Percentiles rank a stretch among this genome's conserved stretches.
Evolutionary conservation across 1,140 invertebrate genomes (phyloP).

Genomic region (Neoseiulus cucumeris): DNA sequence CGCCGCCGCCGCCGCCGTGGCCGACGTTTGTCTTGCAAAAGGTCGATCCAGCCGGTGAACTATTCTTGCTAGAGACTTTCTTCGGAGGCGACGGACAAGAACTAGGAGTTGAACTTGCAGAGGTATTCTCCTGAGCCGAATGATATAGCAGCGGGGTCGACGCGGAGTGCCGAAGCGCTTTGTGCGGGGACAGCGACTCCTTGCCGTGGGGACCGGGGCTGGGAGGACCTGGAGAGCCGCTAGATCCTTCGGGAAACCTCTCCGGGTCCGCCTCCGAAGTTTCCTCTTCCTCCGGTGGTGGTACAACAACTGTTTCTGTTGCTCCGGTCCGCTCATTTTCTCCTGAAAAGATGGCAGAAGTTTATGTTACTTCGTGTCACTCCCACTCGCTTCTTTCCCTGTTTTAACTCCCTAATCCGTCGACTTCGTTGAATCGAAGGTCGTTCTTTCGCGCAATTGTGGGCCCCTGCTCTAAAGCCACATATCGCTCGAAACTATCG

Average conservation of each 20-base stretch:
- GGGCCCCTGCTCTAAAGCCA: too few species aligned
- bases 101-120: neutral
- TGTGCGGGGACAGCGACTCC: neutral
- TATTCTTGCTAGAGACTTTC: too few species aligned
- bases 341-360: neutral
- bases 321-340: conserved; percentile 11
- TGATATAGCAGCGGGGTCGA: conserved; percentile 6
- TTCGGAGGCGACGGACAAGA: neutral
- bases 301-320: conserved; percentile 8
- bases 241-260: neutral
- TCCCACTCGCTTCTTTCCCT: too few species aligned
- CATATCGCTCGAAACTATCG: too few species aligned
- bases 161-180: neutral
- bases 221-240: neutral
- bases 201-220: neutral
- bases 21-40: too few species aligned
- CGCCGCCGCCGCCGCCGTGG: too few species aligned
- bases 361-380: too few species aligned
- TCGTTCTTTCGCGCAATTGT: too few species aligned
- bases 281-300: conserved; percentile 11
- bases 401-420: too few species aligned
- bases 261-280: conserved; percentile 11
- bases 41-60: too few species aligned
- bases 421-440: too few species aligned
- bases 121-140: neutral